phyloP scores from a whole-genome alignment of 2,113 vertebrate species.

The Forbesichthys agassizii region DNA sequence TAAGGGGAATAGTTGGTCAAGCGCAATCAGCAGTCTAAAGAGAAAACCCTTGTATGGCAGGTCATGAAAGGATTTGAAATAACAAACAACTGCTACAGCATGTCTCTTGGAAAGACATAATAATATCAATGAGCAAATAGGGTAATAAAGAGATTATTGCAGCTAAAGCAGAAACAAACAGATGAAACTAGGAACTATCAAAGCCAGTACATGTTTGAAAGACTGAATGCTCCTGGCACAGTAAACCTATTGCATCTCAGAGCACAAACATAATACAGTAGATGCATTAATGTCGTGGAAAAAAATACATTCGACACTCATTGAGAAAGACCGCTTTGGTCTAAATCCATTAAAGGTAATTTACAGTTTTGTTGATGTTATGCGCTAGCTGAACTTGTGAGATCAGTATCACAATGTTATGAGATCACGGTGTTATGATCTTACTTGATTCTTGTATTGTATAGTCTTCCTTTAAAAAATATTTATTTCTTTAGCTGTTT shows the following conservation, averaged over 20 bases:
- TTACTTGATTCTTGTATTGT: not conserved
- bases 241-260: conserved; percentile 29
- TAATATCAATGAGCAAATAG: not conserved
- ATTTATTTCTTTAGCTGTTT: not conserved
- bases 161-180: conserved; percentile 4
- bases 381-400: not conserved
- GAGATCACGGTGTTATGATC: not conserved
- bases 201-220: conserved; percentile 43
- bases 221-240: conserved; percentile 38
- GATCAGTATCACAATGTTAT: too few relatives aligned
- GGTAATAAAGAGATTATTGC: not conserved
- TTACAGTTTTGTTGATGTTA: conserved; percentile 16
- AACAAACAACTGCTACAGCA: not conserved
- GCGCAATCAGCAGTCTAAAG: conserved; percentile 63
- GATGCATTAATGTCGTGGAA: conserved; percentile 6
- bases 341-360: conserved; percentile 13
- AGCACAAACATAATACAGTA: conserved; percentile 20
- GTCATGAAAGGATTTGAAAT: conserved; percentile 22
- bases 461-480: not conserved
- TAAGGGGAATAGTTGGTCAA: conserved; percentile 69
- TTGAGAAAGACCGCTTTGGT: conserved; percentile 8
- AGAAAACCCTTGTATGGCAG: conserved; percentile 27
- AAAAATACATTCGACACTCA: conserved; percentile 29
- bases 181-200: conserved; percentile 28
- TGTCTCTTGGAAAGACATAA: not conserved